Conservation (phyloP, 2,113 vertebrate genomes). For the Odocoileus hemionus region DNA sequence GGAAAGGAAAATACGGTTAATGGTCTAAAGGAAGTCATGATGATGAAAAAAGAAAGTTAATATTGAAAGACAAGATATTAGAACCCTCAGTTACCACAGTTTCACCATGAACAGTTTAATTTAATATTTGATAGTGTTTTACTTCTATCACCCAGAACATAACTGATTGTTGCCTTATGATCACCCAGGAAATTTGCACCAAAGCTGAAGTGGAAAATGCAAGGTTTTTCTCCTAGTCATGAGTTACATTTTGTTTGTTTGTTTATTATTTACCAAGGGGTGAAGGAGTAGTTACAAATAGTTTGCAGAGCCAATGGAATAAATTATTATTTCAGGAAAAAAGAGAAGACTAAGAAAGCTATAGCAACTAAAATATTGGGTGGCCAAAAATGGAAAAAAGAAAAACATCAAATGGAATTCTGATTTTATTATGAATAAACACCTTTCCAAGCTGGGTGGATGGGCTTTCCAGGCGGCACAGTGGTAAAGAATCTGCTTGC, state of each 20-base stretch:
- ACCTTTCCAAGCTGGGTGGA: not conserved
- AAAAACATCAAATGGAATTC: not conserved
- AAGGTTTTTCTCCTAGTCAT: not conserved
- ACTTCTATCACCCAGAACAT: not conserved
- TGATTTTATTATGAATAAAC: not conserved
- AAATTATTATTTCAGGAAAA: not conserved
- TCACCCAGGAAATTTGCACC: not conserved
- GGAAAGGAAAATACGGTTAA: not conserved
- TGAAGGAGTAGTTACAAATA: not conserved
- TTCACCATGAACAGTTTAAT: not conserved
- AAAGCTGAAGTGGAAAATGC: not conserved
- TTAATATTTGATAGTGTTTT: not conserved
- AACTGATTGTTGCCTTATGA: not conserved
- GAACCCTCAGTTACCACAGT: not conserved
- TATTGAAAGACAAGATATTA: not conserved
- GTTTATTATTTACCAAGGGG: not conserved
- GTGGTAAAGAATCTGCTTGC: not conserved
- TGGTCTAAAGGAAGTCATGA: not conserved
- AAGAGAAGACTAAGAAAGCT: not conserved
- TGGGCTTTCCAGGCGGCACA: not conserved
- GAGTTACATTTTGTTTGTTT: not conserved
- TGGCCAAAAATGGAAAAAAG: not conserved
- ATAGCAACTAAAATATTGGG: not conserved
- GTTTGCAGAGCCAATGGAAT: not conserved
- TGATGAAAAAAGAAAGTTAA: not conserved